These are phyloP conservation scores for Coelopa frigida DNA, from an alignment of 1,140 invertebrate species.

Conservation along the genomic window DNA sequence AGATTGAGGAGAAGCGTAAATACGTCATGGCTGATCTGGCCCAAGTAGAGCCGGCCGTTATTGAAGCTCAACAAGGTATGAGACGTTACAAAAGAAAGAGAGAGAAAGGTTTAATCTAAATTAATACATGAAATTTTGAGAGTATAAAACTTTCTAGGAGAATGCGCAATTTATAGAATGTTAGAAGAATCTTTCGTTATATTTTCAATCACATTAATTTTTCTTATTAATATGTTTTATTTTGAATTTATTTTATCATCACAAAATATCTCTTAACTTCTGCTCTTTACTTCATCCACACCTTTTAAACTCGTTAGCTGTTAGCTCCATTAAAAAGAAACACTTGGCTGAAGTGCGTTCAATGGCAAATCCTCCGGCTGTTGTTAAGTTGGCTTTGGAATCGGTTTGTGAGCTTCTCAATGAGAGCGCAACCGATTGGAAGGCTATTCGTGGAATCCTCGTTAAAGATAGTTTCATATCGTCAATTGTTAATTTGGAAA, in stretches of 20 bases:
- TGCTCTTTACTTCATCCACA: constrained; percentile 4
- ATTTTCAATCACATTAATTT: constrained; percentile 1
- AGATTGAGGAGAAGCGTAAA: constrained; percentile 86
- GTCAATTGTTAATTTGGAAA: constrained; percentile 96
- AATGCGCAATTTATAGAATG: not conserved
- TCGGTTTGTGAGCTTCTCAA: constrained; percentile 86
- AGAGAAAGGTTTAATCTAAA: constrained; percentile 16
- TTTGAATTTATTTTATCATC: constrained; percentile 13
- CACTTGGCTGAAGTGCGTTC: constrained; percentile 91
- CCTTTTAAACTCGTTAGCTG: too few relatives aligned
- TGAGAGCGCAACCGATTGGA: constrained; percentile 89
- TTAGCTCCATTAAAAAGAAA: constrained; percentile 94
- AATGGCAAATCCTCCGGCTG: constrained; percentile 88
- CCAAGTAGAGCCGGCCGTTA: constrained; percentile 96
- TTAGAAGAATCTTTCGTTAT: not conserved
- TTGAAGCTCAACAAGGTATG: constrained; percentile 93
- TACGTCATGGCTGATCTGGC: constrained; percentile 92
- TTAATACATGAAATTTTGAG: not conserved
- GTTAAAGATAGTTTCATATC: constrained; percentile 98
- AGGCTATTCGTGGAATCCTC: constrained; percentile 83
- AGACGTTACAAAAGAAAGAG: too few relatives aligned
- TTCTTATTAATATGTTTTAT: constrained; percentile 6
- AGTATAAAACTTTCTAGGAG: not conserved
- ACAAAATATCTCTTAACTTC: constrained; percentile 6
- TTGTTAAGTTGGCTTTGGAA: constrained; percentile 91